Base-by-base conservation (phyloP, 2,888 invertebrate species). In the Eupithecia subfuscata region DNA sequence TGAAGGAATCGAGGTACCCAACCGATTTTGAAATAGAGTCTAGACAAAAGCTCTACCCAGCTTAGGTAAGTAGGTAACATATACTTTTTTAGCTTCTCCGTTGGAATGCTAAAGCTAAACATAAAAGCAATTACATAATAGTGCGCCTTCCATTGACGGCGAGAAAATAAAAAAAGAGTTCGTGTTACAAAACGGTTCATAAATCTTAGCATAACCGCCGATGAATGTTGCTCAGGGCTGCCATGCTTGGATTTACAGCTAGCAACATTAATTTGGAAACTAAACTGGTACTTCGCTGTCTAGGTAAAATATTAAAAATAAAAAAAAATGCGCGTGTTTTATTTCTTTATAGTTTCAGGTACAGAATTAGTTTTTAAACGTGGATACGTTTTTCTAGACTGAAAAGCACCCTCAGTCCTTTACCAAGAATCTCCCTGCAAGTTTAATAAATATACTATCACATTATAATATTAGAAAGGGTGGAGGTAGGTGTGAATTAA, bases 171-270 rank as follows among this genome's bases (percentile, higher is more conserved):
- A 81, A 60, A 82, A 84, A 85, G 81, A 80, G 81, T 81, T 84
- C 82, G 81, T 79, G 85, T 87, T 88, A 87, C 88, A 87, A 86
- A 85, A 87, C 84, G 80, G 78, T 82, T 81, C 84, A 85, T 89
- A 89, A 90, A 89, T 89, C 86, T 88, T 84, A 81, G 82, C 82
- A 84, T 86, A 88, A 86, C 85, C 85, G 83, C 56, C 69, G 76
- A 75, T 74, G 69, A 73, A 76, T 74, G 70, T 71, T 48, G 30
- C 16, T 7, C 70, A 81, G 80, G 82, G 82, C 34, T 81, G 79
- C 30, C 78, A 71, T 65, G 40, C 25, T 37, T 48, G 25, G 14
- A 16, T 56, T n/a, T 64, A 64, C 16, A 64, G 9, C 25, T 25
- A 25, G 60, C 25, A 25, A 60, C 14, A 14, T 60, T 60, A 25